A percentile compares a stretch with the other conserved stretches of the same genome.
Evolutionary conservation across 2,113 vertebrate genomes (phyloP).

Genomic region (Psittacara wagleri): DNA sequence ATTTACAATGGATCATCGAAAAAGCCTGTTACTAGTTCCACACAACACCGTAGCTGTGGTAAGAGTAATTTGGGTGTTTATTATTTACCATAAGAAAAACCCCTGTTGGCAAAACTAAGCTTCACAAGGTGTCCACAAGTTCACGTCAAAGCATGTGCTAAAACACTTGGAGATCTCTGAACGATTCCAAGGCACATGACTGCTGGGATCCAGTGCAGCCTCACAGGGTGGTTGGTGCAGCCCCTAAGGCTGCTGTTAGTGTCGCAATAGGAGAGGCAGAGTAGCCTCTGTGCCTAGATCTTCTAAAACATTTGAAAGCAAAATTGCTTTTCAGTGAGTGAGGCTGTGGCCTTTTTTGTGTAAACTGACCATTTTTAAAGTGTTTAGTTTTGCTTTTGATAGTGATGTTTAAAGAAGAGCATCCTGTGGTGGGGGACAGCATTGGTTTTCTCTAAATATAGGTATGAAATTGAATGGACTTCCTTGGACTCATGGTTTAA

Average conservation of each 20-base stretch:
- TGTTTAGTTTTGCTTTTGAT: neutral
- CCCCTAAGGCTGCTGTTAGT: accelerated
- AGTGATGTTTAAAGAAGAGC: accelerated
- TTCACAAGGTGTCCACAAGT: neutral
- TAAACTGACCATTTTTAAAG: accelerated
- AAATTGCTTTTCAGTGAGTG: neutral
- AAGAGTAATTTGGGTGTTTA: conserved; percentile 1
- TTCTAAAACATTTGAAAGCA: accelerated
- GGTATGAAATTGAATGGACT: accelerated
- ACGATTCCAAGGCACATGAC: accelerated
- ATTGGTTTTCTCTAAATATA: neutral
- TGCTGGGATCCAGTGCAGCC: no score
- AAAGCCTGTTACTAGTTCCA: neutral
- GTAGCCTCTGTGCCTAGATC: no score
- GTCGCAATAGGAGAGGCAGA: accelerated
- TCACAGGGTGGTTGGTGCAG: no score
- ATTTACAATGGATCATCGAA: neutral
- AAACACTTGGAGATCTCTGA: neutral
- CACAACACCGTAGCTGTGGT: conserved; percentile 66
- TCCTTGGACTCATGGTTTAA: neutral
- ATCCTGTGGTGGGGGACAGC: no score
- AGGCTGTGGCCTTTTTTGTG: neutral
- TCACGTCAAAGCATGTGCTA: neutral
- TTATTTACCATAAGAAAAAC: neutral
- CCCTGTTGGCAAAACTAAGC: accelerated